Base-by-base conservation (phyloP, 2,797 vertebrate species). In the Peromyscus aztecus region DNA sequence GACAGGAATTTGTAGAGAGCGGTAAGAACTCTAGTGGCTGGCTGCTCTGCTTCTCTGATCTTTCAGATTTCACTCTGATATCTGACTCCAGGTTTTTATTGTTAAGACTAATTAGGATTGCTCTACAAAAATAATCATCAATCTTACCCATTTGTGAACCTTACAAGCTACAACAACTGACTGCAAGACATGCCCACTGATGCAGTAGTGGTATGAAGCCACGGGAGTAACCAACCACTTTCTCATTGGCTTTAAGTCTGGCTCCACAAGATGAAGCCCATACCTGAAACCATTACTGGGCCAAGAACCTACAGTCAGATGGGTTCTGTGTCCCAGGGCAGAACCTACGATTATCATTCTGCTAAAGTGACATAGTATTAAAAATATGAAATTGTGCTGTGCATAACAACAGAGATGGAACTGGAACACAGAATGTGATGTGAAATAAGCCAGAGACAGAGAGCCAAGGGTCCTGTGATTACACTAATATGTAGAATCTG, bases 401-500 rank as follows among this genome's bases (percentile, higher is more conserved):
- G 57, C 37, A 9, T 80, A 63, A 71, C 4, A 37, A 9, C 40
- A 37, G 6, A n/a, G 49, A 9, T 27, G 10, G 43, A 43, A 34
- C 21, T 31, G 31, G 52, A 61, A 55, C 6, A 11, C 27, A 46
- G 40, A 16, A 27, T 40, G n/a, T 77, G 75, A 55, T 11, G 21
- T 78, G 21, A 57, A 77, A 69, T 17, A 57, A 57, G 37, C 21
- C 91, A 67, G 59, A 31, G 9, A 67, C n/a, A 12, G 69, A 67
- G 40, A 65, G 10, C 13, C 16, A 24, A 37, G n/a, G 6, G 21
- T 34, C 24, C 10, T 2, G 34, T 2, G 23, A 19, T 27, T 4
- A 27, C 13, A 13, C 29, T 4, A 4, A 11, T 24, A 7, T 0
- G 8, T 4, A 19, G 27, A 78, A 23, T 9, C 27, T 27, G 52